These are phyloP conservation scores for Tarsius wallacei DNA, from an alignment of 2,797 vertebrate species.

Conservation along the genomic window DNA sequence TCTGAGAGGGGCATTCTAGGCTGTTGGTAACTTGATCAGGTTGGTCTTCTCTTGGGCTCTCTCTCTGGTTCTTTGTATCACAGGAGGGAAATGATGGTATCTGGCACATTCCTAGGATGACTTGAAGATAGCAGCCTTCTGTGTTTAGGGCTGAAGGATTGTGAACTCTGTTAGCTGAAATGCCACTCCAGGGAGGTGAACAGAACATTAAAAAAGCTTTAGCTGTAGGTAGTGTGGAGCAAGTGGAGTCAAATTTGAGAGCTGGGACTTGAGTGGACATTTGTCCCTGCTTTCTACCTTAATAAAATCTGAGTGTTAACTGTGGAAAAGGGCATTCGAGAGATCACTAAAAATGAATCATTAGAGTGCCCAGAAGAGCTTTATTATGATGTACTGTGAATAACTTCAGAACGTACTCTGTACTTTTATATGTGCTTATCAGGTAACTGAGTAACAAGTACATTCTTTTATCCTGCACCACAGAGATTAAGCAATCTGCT, in stretches of 20 bases:
- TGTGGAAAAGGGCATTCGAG: conserved; percentile 91
- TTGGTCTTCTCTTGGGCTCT: conserved; percentile 89
- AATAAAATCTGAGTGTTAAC: conserved; percentile 93
- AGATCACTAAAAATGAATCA: conserved; percentile 93
- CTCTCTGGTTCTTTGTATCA: conserved; percentile 91
- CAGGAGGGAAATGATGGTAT: conserved; percentile 95
- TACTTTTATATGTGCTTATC: conserved; percentile 82
- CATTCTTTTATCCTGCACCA: conserved; percentile 80
- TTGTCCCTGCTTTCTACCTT: conserved; percentile 92
- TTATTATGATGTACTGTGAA: conserved; percentile 90
- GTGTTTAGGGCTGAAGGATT: conserved; percentile 92
- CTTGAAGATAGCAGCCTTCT: conserved; percentile 94
- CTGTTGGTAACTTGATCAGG: conserved; percentile 92
- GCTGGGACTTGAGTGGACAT: conserved; percentile 92
- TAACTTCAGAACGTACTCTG: conserved; percentile 85
- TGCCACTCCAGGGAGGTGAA: conserved; percentile 91
- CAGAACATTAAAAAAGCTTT: conserved; percentile 92
- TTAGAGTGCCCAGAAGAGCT: conserved; percentile 90
- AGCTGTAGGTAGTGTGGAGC: conserved; percentile 89
- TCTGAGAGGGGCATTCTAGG: conserved; percentile 89
- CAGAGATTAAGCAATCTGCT: conserved; percentile 82
- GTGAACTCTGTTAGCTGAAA: conserved; percentile 92
- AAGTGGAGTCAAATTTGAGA: conserved; percentile 92
- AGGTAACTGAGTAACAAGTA: conserved; percentile 78
- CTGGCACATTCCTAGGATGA: conserved; percentile 97